These are phyloP conservation scores for Clistopyga incitator DNA, from an alignment of 2,888 invertebrate genomes.

Conservation along the genomic window DNA sequence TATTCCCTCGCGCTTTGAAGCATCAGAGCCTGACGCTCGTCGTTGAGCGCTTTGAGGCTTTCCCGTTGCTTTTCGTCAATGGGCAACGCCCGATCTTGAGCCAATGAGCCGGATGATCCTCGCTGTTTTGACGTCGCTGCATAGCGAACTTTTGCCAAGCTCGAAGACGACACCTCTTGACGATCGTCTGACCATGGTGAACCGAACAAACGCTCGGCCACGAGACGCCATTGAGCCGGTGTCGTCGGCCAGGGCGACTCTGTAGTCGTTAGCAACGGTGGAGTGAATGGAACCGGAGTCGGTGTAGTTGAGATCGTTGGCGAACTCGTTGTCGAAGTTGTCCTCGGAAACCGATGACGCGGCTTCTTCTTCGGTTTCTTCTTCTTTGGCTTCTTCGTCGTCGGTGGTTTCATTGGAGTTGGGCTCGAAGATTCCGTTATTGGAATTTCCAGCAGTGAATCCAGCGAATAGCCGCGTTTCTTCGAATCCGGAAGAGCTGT, in stretches of 20 bases:
- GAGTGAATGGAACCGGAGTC: slow-evolving; percentile 49
- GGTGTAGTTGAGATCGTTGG: slow-evolving; percentile 43
- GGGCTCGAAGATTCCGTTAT: slow-evolving; percentile 45
- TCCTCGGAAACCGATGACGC: slow-evolving; percentile 59
- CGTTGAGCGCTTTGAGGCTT: slow-evolving; percentile 69
- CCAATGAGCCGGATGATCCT: slow-evolving; percentile 50
- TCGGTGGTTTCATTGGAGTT: slow-evolving; percentile 20
- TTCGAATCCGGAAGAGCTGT: slow-evolving; percentile 62
- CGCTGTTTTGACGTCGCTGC: slow-evolving; percentile 65
- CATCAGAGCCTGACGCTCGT: slow-evolving; percentile 72
- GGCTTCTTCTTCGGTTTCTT: slow-evolving; percentile 75
- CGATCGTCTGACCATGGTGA: slow-evolving; percentile 71
- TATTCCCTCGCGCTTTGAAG: slow-evolving; percentile 71
- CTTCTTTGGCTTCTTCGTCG: slow-evolving; percentile 73
- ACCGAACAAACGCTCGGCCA: slow-evolving; percentile 75
- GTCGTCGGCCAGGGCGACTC: slow-evolving; percentile 71
- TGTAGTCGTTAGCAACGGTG: slow-evolving; percentile 68
- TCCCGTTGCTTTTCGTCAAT: slow-evolving; percentile 72
- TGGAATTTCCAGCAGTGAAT: slow-evolving; percentile 44
- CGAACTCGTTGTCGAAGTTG: slow-evolving; percentile 59
- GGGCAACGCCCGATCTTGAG: slow-evolving; percentile 58
- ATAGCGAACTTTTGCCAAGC: slow-evolving; percentile 68
- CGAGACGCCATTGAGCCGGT: slow-evolving; percentile 75
- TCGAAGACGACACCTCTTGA: slow-evolving; percentile 42
- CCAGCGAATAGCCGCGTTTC: slow-evolving; percentile 69